Evolutionary conservation across 2,888 invertebrate species (phyloP).

Genomic region (Athetis lepigone): DNA sequence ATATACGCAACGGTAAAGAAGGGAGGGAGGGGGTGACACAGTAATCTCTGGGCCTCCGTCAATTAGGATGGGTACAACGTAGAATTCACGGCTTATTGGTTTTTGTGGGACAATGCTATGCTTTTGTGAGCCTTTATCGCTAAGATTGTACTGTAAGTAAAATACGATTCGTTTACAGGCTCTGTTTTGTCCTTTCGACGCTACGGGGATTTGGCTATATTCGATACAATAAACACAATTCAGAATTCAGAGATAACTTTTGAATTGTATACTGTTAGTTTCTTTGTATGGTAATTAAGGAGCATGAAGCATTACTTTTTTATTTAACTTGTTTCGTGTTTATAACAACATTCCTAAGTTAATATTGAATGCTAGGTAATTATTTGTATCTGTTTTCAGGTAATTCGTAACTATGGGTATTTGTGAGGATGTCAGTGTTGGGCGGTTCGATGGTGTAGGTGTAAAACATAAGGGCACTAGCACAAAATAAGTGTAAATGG

Average conservation of each 20-base stretch:
- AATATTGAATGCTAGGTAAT: slow-evolving; percentile 7
- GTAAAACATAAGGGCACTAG: slow-evolving; percentile 60
- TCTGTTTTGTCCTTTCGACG: slow-evolving; percentile 47
- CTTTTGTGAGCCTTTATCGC: slow-evolving; percentile 56
- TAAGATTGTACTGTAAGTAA: slow-evolving; percentile 54
- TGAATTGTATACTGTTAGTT: slow-evolving; percentile 22
- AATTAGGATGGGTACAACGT: slow-evolving; percentile 62
- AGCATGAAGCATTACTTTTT: slow-evolving; percentile 17
- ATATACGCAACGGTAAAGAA: slow-evolving; percentile 41
- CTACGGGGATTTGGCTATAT: slow-evolving; percentile 37
- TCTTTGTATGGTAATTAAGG: slow-evolving; percentile 17
- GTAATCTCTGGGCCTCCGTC: slow-evolving; percentile 63
- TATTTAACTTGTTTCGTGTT: slow-evolving; percentile 8
- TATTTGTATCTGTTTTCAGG: slow-evolving; percentile 15
- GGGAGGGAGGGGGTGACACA: slow-evolving; percentile 32
- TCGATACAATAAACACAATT: slow-evolving; percentile 37
- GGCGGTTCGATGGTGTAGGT: slow-evolving; percentile 61
- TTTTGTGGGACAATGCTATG: slow-evolving; percentile 61
- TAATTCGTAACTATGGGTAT: slow-evolving; percentile 45
- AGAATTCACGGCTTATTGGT: slow-evolving; percentile 66
- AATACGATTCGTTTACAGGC: slow-evolving; percentile 50
- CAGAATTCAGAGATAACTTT: slow-evolving; percentile 39
- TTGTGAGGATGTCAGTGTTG: slow-evolving; percentile 60
- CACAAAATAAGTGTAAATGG: slow-evolving; percentile 61
- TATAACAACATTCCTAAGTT: slow-evolving; percentile 6